A percentile compares a stretch with the other conserved stretches of the same genome.
phyloP scores from a whole-genome alignment of 1,140 invertebrate genomes.

The Platyscapa corneri region DNA sequence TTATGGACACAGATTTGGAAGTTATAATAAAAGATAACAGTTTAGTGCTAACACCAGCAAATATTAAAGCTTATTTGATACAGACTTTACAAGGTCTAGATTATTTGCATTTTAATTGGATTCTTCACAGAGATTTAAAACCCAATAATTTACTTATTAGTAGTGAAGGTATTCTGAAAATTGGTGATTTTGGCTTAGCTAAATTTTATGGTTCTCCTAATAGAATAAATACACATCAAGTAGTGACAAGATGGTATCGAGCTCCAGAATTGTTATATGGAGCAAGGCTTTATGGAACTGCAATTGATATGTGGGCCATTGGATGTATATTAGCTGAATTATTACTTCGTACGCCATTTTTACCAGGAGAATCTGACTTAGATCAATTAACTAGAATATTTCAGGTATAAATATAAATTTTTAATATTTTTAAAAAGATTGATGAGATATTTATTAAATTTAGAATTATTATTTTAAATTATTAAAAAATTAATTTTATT shows the following conservation, averaged over 20 bases:
- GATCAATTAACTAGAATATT: constrained; percentile 98
- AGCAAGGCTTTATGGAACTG: constrained; percentile 93
- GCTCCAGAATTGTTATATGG: constrained; percentile 97
- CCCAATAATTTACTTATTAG: constrained; percentile 99
- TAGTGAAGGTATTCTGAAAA: constrained; percentile 92
- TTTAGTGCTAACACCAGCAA: constrained; percentile 92
- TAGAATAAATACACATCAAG: constrained; percentile 97
- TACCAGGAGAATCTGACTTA: constrained; percentile 97
- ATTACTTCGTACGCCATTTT: constrained; percentile 91
- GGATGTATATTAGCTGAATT: constrained; percentile 99
- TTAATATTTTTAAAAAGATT: neutral
- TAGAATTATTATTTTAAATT: too few relatives aligned
- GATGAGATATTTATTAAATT: neutral
- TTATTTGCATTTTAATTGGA: constrained; percentile 97
- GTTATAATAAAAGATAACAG: constrained; percentile 90
- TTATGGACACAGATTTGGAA: constrained; percentile 99
- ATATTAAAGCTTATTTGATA: constrained; percentile 97
- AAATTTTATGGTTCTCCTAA: constrained; percentile 98
- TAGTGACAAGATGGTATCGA: constrained; percentile 96
- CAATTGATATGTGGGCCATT: constrained; percentile 99
- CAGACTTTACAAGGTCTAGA: constrained; percentile 97
- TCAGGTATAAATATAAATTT: constrained; percentile 76
- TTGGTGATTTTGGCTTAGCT: constrained; percentile 99
- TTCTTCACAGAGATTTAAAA: constrained; percentile 98
- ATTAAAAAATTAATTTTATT: too few relatives aligned